A percentile compares a stretch with the other conserved stretches of the same genome.
Evolutionary conservation across 1,140 invertebrate genomes (phyloP).

Genomic region (Ceratosolen fusciceps): DNA sequence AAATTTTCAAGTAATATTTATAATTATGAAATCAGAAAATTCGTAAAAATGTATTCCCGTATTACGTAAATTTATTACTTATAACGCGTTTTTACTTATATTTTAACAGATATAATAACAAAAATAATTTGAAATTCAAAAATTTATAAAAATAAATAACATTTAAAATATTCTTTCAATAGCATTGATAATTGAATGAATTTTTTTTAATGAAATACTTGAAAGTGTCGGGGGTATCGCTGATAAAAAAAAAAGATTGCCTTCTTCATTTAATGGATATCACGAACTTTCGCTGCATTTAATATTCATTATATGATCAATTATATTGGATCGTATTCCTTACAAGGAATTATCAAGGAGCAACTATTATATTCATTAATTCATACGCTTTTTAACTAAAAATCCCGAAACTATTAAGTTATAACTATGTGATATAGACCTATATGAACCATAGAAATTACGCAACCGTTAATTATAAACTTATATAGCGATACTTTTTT

Average conservation of each 20-base stretch:
- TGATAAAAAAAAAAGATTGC: not conserved
- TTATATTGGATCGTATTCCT: constrained; percentile 13
- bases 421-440: not conserved
- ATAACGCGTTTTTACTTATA: too few relatives aligned
- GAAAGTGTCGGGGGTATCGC: not conserved
- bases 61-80: too few relatives aligned
- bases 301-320: not conserved
- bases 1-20: not conserved
- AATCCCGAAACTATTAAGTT: not conserved
- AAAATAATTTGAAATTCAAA: too few relatives aligned
- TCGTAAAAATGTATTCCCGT: too few relatives aligned
- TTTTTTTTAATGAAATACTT: not conserved
- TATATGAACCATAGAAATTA: not conserved
- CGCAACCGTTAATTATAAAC: constrained; percentile 21
- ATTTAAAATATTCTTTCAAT: too few relatives aligned
- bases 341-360: not conserved
- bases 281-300: constrained; percentile 20
- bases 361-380: constrained; percentile 8
- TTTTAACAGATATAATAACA: too few relatives aligned
- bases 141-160: too few relatives aligned
- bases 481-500: constrained; percentile 20
- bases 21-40: too few relatives aligned
- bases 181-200: not conserved
- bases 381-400: not conserved
- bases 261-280: constrained; percentile 27